Conservation (phyloP, 2,797 vertebrate species). For the Adelosebastes latens region DNA sequence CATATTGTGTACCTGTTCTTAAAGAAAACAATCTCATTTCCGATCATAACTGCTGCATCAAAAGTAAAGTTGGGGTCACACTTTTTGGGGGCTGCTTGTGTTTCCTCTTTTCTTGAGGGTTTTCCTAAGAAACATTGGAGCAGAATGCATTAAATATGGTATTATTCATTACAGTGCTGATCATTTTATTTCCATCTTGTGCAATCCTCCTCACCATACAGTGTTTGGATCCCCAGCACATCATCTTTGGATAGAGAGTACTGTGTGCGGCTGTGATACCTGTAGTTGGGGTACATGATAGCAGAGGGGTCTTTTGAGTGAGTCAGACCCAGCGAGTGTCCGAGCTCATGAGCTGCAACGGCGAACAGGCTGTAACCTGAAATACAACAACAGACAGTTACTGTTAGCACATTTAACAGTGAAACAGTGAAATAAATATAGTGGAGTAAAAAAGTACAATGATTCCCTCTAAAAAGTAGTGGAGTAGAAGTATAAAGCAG, state of each 20-base stretch:
- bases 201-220: conserved; percentile 68
- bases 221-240: conserved; percentile 63
- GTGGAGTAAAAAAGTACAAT: neutral
- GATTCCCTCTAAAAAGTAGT: neutral
- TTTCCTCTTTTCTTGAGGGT: conserved; percentile 28
- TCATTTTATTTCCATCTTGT: neutral
- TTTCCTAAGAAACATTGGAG: conserved; percentile 52
- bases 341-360: conserved; percentile 77
- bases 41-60: conserved; percentile 69
- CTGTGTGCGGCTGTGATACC: conserved; percentile 39
- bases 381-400: conserved; percentile 17
- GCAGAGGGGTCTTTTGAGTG: conserved; percentile 73
- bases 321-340: conserved; percentile 74
- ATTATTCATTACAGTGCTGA: neutral
- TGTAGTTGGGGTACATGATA: conserved; percentile 76
- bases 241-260: conserved; percentile 72
- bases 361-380: conserved; percentile 76
- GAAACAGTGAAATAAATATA: neutral
- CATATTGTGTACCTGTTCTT: conserved; percentile 62
- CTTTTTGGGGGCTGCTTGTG: conserved; percentile 35
- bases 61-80: conserved; percentile 67
- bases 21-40: conserved; percentile 72
- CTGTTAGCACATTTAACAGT: neutral
- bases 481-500: neutral
- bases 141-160: neutral